Evolutionary conservation across 2,888 invertebrate species (phyloP).

Genomic region (Pegoplata infirma): DNA sequence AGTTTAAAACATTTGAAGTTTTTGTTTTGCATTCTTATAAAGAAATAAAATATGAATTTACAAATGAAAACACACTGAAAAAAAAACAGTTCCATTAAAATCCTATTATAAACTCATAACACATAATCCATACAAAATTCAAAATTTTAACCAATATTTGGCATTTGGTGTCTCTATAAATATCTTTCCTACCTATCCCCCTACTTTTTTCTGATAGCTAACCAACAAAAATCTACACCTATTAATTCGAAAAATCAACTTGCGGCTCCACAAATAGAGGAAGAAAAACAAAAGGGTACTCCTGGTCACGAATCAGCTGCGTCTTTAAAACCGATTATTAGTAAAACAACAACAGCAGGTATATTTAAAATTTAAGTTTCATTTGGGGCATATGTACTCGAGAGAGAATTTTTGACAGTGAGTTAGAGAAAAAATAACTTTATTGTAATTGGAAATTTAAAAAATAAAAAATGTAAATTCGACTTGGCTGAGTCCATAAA

Average conservation of each 20-base stretch:
- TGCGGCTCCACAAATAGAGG: neutral
- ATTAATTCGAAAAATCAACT: neutral
- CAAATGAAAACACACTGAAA: neutral
- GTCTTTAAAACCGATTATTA: slow-evolving; percentile 55
- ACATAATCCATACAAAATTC: slow-evolving; percentile 63
- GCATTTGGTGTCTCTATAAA: slow-evolving; percentile 54
- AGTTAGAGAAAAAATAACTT: too few species aligned
- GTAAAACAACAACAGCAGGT: slow-evolving; percentile 67
- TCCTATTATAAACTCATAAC: neutral
- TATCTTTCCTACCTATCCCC: slow-evolving; percentile 26
- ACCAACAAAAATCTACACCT: slow-evolving; percentile 4
- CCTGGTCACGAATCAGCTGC: slow-evolving; percentile 67
- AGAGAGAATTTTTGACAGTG: neutral
- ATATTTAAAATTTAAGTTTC: slow-evolving; percentile 36
- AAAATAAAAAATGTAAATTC: too few species aligned
- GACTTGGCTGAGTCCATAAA: too few species aligned
- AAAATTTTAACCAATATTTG: slow-evolving; percentile 49
- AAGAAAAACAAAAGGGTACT: slow-evolving; percentile 63
- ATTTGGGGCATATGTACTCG: neutral
- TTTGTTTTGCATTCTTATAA: neutral
- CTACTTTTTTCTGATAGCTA: slow-evolving; percentile 62
- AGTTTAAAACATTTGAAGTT: neutral
- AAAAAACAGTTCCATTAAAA: neutral
- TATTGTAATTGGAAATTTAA: too few species aligned
- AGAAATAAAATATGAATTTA: slow-evolving; percentile 36